Conservation (phyloP, 2,113 vertebrate species). For the Phaethon lepturus region DNA sequence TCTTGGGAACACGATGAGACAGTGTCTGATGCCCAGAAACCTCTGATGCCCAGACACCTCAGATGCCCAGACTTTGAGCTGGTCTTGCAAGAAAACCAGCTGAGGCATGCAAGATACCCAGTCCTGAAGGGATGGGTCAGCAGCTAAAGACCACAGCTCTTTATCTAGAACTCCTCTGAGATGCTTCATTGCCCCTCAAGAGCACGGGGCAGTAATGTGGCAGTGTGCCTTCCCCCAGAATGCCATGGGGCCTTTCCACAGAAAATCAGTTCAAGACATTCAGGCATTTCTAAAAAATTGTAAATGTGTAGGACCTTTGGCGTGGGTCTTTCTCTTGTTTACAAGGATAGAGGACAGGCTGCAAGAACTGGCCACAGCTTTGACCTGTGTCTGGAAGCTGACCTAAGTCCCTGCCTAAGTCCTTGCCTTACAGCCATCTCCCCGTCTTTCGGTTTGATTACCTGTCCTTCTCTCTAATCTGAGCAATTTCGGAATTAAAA, state of each 20-base stretch:
- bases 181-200: neutral
- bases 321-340: neutral
- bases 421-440: neutral
- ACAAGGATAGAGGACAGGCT: neutral
- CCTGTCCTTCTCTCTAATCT: neutral
- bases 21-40: neutral
- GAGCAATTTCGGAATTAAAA: neutral
- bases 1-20: neutral
- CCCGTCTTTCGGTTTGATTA: neutral
- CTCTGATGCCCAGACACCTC: neutral
- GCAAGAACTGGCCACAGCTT: neutral
- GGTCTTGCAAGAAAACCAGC: neutral
- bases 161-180: neutral
- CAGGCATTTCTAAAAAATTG: neutral
- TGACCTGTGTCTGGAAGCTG: neutral
- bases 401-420: neutral
- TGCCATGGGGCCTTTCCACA: fast-evolving
- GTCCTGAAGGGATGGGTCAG: neutral
- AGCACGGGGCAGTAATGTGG: neutral
- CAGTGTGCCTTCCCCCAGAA: neutral
- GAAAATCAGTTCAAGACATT: neutral
- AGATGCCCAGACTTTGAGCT: neutral
- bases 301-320: neutral
- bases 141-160: neutral
- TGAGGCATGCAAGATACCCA: neutral